Conservation (phyloP, 2,113 vertebrate genomes). For the Uropsilus gracilis region DNA sequence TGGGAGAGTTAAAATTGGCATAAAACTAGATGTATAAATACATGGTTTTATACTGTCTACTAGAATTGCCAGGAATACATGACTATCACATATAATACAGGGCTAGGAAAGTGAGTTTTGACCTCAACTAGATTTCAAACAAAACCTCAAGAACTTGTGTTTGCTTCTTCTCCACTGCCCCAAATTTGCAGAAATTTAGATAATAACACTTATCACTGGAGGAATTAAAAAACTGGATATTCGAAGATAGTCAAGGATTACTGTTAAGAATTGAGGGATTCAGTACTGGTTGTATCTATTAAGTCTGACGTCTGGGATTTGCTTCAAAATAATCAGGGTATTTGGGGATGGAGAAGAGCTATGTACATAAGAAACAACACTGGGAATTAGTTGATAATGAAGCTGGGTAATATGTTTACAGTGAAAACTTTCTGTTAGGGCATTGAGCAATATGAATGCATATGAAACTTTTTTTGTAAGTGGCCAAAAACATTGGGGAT, state of each 20-base stretch:
- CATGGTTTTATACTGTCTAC: not conserved
- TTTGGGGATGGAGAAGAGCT: not conserved
- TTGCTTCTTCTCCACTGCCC: not conserved
- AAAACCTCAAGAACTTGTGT: not conserved
- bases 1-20: not conserved
- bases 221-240: constrained; percentile 19
- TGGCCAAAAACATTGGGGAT: not conserved
- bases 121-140: constrained; percentile 19
- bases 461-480: too few species aligned
- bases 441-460: not conserved
- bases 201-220: not conserved
- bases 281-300: not conserved
- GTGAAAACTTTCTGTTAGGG: not conserved
- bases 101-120: not conserved
- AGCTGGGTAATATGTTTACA: not conserved
- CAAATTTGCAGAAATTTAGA: not conserved
- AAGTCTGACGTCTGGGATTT: not conserved
- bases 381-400: not conserved
- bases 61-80: not conserved
- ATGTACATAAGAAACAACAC: not conserved
- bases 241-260: not conserved
- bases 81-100: not conserved
- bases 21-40: not conserved
- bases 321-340: not conserved
- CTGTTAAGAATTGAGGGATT: not conserved